These are phyloP conservation scores for Hypsopygia costalis DNA, from an alignment of 2,888 invertebrate species.

Conservation along the genomic window DNA sequence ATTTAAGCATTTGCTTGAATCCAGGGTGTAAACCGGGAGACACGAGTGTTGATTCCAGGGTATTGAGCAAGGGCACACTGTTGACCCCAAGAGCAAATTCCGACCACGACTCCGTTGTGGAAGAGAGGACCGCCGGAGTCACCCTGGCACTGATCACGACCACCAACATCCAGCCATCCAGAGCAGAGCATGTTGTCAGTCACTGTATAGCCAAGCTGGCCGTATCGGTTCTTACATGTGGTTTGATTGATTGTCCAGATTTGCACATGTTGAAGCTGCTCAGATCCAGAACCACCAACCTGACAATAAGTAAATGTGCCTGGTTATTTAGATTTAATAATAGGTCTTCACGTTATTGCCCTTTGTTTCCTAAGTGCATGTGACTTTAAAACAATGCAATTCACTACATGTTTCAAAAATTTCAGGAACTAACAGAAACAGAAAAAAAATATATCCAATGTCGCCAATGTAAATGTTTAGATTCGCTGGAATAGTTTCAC, in stretches of 20 bases:
- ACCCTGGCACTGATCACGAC: constrained; percentile 55
- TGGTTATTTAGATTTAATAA: no score
- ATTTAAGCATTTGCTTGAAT: constrained; percentile 37
- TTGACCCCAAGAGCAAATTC: constrained; percentile 38
- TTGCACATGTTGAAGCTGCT: constrained; percentile 39
- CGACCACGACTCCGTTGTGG: constrained; percentile 43
- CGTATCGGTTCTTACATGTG: constrained; percentile 30
- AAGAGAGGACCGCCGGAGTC: constrained; percentile 56
- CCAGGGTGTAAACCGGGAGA: constrained; percentile 42
- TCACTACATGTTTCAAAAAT: no score
- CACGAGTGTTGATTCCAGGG: constrained; percentile 43
- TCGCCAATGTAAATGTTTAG: no score
- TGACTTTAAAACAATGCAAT: no score
- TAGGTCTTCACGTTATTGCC: no score
- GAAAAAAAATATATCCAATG: no score
- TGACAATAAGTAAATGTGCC: constrained; percentile 1
- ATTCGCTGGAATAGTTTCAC: no score
- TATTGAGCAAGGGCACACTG: constrained; percentile 29
- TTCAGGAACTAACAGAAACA: no score
- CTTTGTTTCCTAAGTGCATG: no score
- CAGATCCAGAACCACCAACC: constrained; percentile 15
- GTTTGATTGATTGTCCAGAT: constrained; percentile 34
- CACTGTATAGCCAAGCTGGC: constrained; percentile 13
- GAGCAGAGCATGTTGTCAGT: constrained; percentile 51
- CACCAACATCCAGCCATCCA: constrained; percentile 49